phyloP scores from a whole-genome alignment of 92 coral and sea anemone species.

The Palythoa grandiflora region DNA sequence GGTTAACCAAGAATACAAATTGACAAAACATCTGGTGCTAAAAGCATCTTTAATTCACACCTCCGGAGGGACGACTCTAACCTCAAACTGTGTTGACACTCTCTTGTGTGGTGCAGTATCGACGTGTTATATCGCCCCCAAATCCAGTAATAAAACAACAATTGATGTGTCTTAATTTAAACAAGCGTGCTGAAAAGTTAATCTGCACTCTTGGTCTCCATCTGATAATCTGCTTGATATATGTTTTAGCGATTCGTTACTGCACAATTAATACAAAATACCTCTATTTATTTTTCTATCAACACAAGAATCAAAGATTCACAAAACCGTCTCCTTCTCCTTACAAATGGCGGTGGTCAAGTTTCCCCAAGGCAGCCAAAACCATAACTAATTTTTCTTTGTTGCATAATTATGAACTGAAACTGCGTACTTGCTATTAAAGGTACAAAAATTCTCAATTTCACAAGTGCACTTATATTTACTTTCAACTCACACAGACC shows the following conservation, averaged over 20 bases:
- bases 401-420: background rate
- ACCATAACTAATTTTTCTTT: background rate
- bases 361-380: background rate
- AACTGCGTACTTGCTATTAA: background rate
- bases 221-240: constrained; percentile 33
- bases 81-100: constrained; percentile 16
- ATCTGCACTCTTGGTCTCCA: constrained; percentile 37
- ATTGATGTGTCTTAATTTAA: background rate
- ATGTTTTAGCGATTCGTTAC: constrained; percentile 1
- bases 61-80: background rate
- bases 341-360: background rate
- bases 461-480: background rate
- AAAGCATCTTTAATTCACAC: constrained; percentile 51
- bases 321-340: background rate
- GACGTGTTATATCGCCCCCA: background rate
- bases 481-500: background rate
- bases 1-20: background rate
- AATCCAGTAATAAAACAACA: constrained; percentile 20
- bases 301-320: constrained; percentile 19
- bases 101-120: constrained; percentile 3
- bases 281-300: constrained; percentile 33
- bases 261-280: constrained; percentile 31
- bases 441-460: background rate
- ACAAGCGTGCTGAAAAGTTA: constrained; percentile 20
- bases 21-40: constrained; percentile 43